Evolutionary conservation across 1,140 invertebrate species (phyloP).

Genomic region (Agrypnia vestita): DNA sequence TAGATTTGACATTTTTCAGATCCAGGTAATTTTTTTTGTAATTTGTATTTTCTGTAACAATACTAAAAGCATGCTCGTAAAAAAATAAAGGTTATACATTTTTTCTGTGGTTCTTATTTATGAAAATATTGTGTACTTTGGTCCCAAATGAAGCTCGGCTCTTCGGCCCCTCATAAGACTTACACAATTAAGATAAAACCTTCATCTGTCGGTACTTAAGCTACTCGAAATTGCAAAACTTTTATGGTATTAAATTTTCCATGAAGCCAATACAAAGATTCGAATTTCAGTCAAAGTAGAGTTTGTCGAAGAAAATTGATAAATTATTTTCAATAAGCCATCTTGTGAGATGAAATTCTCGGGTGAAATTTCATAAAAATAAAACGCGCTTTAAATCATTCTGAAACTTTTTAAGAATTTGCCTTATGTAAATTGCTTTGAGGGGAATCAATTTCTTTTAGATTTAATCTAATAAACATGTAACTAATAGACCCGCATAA

Average conservation of each 20-base stretch:
- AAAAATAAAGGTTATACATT: no score
- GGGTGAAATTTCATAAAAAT: conserved; percentile 11
- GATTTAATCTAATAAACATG: not conserved
- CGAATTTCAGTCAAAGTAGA: conserved; percentile 41
- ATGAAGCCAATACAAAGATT: conserved; percentile 45
- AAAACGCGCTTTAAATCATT: conserved; percentile 1
- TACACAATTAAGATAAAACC: conserved; percentile 25
- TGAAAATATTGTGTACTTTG: not conserved
- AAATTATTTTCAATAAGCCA: conserved; percentile 42
- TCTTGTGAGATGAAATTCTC: conserved; percentile 26
- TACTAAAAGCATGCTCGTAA: no score
- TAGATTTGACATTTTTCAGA: no score
- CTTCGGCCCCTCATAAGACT: not conserved
- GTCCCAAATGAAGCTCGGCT: not conserved
- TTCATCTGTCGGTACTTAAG: conserved; percentile 40
- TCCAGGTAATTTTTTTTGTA: no score
- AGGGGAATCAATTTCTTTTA: not conserved
- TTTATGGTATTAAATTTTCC: conserved; percentile 41
- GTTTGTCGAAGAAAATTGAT: conserved; percentile 43
- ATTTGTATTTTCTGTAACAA: no score
- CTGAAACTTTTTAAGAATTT: conserved; percentile 6
- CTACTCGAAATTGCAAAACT: conserved; percentile 43
- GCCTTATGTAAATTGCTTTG: not conserved
- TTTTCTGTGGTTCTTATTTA: no score
- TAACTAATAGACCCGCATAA: no score